These are phyloP conservation scores for Cassiopea xamachana DNA, from an alignment of 30 jellyfish, hydroid and myxozoan genomes.

Conservation along the genomic window DNA sequence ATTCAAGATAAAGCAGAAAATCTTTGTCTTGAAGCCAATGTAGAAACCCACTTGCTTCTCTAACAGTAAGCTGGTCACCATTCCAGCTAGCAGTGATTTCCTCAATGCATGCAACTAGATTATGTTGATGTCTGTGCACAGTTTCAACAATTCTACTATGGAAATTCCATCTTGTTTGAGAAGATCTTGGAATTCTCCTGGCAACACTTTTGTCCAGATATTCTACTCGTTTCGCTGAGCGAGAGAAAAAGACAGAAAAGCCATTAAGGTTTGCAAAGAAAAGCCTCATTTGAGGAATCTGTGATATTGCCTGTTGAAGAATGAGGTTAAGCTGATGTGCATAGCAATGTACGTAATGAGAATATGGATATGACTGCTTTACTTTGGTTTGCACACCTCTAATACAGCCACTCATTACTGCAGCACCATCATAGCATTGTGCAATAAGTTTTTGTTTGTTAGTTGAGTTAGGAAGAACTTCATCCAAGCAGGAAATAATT, in stretches of 20 bases:
- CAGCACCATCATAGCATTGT: too few species aligned
- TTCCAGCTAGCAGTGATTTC: slow-evolving; percentile 47
- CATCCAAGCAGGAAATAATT: slow-evolving; percentile 28
- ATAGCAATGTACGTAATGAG: slow-evolving; percentile 38
- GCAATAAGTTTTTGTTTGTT: too few species aligned
- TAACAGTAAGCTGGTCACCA: slow-evolving; percentile 43
- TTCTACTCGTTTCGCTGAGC: slow-evolving; percentile 19
- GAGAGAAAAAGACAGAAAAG: slow-evolving; percentile 32
- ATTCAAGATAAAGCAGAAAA: slow-evolving; percentile 38
- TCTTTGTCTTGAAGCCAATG: slow-evolving; percentile 39
- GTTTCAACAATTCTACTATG: slow-evolving; percentile 60
- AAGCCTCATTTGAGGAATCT: slow-evolving; percentile 19
- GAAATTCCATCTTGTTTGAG: slow-evolving; percentile 68
- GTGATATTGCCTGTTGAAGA: slow-evolving; percentile 31
- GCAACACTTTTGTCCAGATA: slow-evolving; percentile 6
- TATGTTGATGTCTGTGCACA: slow-evolving; percentile 8
- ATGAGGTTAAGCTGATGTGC: slow-evolving; percentile 1
- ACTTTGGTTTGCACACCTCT: slow-evolving; percentile 52
- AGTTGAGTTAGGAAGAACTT: slow-evolving; percentile 11
- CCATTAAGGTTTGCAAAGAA: slow-evolving; percentile 55
- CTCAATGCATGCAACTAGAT: slow-evolving; percentile 29
- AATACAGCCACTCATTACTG: background rate
- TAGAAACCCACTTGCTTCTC: slow-evolving; percentile 66
- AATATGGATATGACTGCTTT: slow-evolving; percentile 34
- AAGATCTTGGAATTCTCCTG: background rate